A percentile compares a stretch with the other conserved stretches of the same genome.
Conservation (phyloP, 2,797 vertebrate genomes). For the Diglossa cyanea region DNA sequence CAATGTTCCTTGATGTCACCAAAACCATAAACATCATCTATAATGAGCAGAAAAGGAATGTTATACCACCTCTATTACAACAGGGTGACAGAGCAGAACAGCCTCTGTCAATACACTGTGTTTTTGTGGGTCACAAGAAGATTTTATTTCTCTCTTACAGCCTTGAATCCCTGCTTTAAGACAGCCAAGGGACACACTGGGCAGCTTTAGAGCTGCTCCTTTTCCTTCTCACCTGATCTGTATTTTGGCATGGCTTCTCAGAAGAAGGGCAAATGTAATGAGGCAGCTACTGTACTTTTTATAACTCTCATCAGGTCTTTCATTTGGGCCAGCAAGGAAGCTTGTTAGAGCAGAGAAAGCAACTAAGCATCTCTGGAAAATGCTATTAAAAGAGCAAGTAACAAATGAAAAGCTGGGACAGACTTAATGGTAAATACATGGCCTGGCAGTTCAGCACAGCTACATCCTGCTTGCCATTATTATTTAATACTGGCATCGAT, state of each 20-base stretch:
- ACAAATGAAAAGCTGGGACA: constrained; percentile 50
- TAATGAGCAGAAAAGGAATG: background rate
- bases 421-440: background rate
- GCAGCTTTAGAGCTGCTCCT: background rate
- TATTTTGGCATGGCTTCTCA: constrained; percentile 12
- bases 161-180: constrained; percentile 1
- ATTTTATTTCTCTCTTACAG: background rate
- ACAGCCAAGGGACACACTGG: background rate
- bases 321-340: constrained; percentile 36
- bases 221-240: background rate
- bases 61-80: background rate
- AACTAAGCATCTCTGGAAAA: constrained; percentile 42
- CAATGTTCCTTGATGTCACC: background rate
- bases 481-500: constrained; percentile 34
- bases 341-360: constrained; percentile 21
- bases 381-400: constrained; percentile 40
- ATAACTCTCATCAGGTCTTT: constrained; percentile 1
- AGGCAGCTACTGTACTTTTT: background rate
- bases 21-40: background rate
- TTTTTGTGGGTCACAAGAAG: background rate
- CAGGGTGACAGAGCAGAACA: background rate
- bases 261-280: background rate
- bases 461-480: constrained; percentile 9
- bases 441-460: background rate
- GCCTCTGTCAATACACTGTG: background rate